Base-by-base conservation (phyloP, 2,888 invertebrate species). In the Parapristionchus giblindavisi region DNA sequence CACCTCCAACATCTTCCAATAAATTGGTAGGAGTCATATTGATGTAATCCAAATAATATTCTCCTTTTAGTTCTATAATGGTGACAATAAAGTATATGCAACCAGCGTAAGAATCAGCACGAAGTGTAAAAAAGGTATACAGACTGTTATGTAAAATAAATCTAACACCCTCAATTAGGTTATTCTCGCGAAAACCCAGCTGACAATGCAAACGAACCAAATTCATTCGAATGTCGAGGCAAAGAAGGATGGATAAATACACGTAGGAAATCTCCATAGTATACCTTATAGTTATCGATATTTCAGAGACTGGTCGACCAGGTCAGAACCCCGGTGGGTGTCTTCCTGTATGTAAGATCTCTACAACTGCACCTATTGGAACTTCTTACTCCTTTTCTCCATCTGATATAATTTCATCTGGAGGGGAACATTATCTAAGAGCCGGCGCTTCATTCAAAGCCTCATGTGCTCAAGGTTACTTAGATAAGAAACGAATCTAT, bases 61-160 rank as follows among this genome's bases (percentile, higher is more conserved):
- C 48, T 54, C 51, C 27, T 70, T 70, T 21, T 34, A 70, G 70
- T 70, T 48, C 54, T 54, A 70, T 34, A 70, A 70, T 27, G 70
- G 54, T 21, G 38, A 70, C 8, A n/a, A 21, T 4, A 38, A 36
- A 17, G 54, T 70, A n/a, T 70, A 70, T 52, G 52, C 52, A 11
- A 24, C 34, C 29, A 36, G 48, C 11, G 52, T 54, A 14, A 70
- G 24, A 70, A 27, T 70, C 21, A 70, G 34, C 2, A 70, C 70
- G 32, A 70, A 70, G 54, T 70, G 70, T 27, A 51, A 70, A 34
- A 36, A 51, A 17, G 70, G 70, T 52, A 21, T n/a, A n/a, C n/a
- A 36, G 51, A 29, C 6, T 29, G 43, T 34, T 0, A 32, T 32
- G 27, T 32, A 17, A 63, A 27, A 8, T 38, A 29, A 43, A 3